Percentiles rank a stretch among this genome's conserved stretches.
These are phyloP conservation scores for Eulithis prunata DNA, from an alignment of 2,888 invertebrate genomes.

Conservation along the genomic window DNA sequence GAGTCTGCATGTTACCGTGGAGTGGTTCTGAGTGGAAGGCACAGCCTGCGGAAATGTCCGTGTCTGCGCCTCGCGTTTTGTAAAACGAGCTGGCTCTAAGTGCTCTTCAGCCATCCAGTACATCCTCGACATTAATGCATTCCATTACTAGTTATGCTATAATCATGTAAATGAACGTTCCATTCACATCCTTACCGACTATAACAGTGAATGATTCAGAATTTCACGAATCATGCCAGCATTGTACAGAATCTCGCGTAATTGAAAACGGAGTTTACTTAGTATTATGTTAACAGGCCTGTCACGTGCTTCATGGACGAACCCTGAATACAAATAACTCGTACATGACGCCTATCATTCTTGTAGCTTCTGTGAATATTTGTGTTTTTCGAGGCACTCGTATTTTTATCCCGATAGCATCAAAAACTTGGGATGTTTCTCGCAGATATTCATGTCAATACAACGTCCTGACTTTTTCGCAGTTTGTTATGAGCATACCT, in stretches of 20 bases:
- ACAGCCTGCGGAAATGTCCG: constrained; percentile 52
- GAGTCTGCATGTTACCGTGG: constrained; percentile 49
- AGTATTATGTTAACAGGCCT: constrained; percentile 66
- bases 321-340: constrained; percentile 72
- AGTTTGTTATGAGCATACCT: constrained; percentile 2
- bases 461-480: constrained; percentile 7
- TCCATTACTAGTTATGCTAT: constrained; percentile 65
- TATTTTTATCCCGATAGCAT: constrained; percentile 21
- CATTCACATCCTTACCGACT: constrained; percentile 53
- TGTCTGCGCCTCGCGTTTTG: constrained; percentile 60
- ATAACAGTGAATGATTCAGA: constrained; percentile 48
- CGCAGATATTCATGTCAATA: constrained; percentile 13
- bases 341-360: constrained; percentile 62
- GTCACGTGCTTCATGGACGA: constrained; percentile 69
- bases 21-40: constrained; percentile 48
- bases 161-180: constrained; percentile 62
- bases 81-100: constrained; percentile 56
- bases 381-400: constrained; percentile 32
- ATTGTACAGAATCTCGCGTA: constrained; percentile 58
- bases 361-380: constrained; percentile 46
- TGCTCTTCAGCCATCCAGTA: constrained; percentile 56
- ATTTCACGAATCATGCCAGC: constrained; percentile 56
- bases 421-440: constrained; percentile 10
- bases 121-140: constrained; percentile 66
- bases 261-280: constrained; percentile 76